These are phyloP conservation scores for Piaya cayana DNA, from an alignment of 2,113 vertebrate species.

Conservation along the genomic window DNA sequence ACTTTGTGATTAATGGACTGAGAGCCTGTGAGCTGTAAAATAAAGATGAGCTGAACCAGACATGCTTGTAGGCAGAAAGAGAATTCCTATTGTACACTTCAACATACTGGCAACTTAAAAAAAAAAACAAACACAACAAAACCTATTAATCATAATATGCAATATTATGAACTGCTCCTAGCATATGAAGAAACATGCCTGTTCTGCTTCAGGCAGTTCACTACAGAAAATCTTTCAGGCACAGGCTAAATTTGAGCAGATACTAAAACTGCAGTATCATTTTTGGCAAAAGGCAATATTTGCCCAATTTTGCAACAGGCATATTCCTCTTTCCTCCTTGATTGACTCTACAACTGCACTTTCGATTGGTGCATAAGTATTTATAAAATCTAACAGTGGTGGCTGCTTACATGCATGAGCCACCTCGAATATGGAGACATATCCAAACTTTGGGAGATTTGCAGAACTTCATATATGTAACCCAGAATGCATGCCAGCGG, in stretches of 20 bases:
- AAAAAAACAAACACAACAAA: neutral
- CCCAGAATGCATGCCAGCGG: neutral
- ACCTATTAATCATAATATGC: neutral
- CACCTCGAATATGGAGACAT: neutral
- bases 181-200: neutral
- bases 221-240: neutral
- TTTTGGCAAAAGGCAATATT: neutral
- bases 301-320: neutral
- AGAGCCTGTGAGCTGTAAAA: slow-evolving; percentile 17
- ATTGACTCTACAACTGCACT: neutral
- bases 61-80: neutral
- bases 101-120: neutral
- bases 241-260: neutral
- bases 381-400: neutral
- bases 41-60: neutral
- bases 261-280: neutral
- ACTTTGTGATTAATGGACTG: slow-evolving; percentile 17
- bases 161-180: neutral
- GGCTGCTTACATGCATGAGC: neutral
- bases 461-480: slow-evolving; percentile 1
- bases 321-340: neutral
- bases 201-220: neutral
- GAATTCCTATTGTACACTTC: neutral
- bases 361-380: rapidly evolving
- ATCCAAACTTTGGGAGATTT: neutral